Conservation (phyloP, 2,888 invertebrate genomes). For the Dynastes maya region DNA sequence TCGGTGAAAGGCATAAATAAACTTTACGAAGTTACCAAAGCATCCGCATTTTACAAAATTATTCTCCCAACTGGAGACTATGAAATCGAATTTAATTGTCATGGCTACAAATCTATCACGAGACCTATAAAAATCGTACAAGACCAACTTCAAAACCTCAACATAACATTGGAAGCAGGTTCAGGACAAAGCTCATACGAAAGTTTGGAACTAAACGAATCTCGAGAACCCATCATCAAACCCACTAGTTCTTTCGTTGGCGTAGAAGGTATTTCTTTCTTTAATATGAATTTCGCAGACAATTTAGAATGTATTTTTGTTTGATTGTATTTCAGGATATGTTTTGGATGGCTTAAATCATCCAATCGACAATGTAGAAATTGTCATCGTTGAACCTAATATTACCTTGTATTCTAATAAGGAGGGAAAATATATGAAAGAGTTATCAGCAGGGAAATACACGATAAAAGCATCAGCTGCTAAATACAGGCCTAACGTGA, state of each 20-base stretch:
- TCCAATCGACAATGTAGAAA: slow-evolving; percentile 72
- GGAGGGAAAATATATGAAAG: slow-evolving; percentile 72
- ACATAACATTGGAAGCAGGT: slow-evolving; percentile 26
- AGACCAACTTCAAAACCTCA: slow-evolving; percentile 31
- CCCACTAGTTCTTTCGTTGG: slow-evolving; percentile 3
- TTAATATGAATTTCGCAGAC: background rate
- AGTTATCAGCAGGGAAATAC: slow-evolving; percentile 72
- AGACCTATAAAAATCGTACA: slow-evolving; percentile 56
- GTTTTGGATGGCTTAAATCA: slow-evolving; percentile 76
- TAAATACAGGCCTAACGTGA: slow-evolving; percentile 76
- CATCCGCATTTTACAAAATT: slow-evolving; percentile 81
- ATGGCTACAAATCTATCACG: slow-evolving; percentile 74
- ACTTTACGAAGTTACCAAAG: slow-evolving; percentile 77
- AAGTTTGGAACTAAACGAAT: background rate
- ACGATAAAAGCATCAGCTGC: slow-evolving; percentile 74
- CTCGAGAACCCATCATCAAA: background rate
- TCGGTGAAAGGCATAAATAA: slow-evolving; percentile 76
- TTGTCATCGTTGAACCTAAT: slow-evolving; percentile 71
- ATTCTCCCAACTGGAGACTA: slow-evolving; percentile 82
- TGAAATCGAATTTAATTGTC: slow-evolving; percentile 75
- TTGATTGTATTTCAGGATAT: slow-evolving; percentile 70
- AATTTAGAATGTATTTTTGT: background rate
- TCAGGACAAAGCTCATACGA: slow-evolving; percentile 56
- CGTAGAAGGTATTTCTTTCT: slow-evolving; percentile 16
- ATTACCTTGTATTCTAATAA: slow-evolving; percentile 67